Evolutionary conservation across 35 echinoderm and acorn worm genomes (phyloP).

Genomic region (Chiridota heheva): DNA sequence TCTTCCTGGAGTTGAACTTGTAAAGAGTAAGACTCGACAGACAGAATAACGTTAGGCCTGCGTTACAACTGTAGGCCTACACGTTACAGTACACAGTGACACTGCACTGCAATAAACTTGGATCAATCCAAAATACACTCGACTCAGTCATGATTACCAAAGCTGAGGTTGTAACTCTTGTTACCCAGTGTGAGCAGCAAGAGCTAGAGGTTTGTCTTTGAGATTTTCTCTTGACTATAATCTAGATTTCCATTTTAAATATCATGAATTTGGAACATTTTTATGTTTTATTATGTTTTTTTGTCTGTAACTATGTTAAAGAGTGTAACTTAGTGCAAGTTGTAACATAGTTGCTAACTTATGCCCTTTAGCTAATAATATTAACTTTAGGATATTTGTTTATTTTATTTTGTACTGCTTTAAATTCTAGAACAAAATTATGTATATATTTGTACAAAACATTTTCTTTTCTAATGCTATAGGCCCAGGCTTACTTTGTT

Average conservation of each 20-base stretch:
- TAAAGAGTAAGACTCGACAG: no score
- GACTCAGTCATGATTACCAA: conserved; percentile 34
- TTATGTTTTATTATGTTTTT: neutral
- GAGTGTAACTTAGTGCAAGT: neutral
- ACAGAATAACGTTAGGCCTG: no score
- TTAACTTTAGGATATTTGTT: neutral
- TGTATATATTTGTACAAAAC: no score
- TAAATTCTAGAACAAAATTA: no score
- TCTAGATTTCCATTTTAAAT: neutral
- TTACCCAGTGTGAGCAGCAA: conserved; percentile 66
- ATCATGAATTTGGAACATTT: neutral
- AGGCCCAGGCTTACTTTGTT: no score
- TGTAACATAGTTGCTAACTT: neutral
- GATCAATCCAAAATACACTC: no score
- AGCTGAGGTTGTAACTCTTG: conserved; percentile 26
- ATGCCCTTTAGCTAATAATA: neutral
- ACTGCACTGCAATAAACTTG: no score
- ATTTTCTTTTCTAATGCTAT: no score
- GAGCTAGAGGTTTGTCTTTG: conserved; percentile 53
- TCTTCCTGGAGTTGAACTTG: no score
- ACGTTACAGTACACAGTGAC: no score
- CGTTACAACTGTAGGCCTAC: no score
- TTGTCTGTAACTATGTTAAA: neutral
- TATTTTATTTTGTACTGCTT: no score
- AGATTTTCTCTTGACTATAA: neutral